Percentiles rank a stretch among this genome's conserved stretches.
phyloP scores from a whole-genome alignment of 2,888 invertebrate genomes.

The Ochropleura plecta region DNA sequence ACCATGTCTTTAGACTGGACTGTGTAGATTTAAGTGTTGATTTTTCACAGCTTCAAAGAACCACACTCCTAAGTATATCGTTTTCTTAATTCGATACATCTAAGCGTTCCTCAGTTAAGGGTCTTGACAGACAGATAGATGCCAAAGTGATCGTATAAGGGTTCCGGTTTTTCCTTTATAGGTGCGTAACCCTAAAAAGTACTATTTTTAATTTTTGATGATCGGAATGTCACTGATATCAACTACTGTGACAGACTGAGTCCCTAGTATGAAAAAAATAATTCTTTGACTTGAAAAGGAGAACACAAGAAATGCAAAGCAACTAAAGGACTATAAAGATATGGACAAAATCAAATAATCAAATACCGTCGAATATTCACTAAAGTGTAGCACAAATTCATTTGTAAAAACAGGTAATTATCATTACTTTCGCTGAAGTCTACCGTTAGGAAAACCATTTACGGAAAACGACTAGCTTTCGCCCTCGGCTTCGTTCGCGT shows the following conservation, averaged over 20 bases:
- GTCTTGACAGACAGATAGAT: too few relatives aligned
- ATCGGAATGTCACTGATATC: neutral
- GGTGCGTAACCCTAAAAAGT: too few relatives aligned
- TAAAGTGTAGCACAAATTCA: neutral
- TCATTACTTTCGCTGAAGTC: neutral
- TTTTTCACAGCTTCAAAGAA: too few relatives aligned
- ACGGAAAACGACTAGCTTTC: too few relatives aligned
- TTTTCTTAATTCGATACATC: too few relatives aligned
- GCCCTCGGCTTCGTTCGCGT: too few relatives aligned
- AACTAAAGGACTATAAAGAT: neutral
- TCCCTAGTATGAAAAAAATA: neutral
- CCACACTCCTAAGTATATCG: too few relatives aligned
- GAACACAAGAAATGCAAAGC: neutral
- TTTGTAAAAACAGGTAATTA: neutral
- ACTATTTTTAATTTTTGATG: neutral
- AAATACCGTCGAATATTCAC: neutral
- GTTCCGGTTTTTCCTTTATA: too few relatives aligned
- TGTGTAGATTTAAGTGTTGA: too few relatives aligned
- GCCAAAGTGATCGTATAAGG: too few relatives aligned
- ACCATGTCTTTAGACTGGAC: too few relatives aligned
- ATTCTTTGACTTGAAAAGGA: neutral
- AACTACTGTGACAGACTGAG: neutral
- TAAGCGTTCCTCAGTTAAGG: too few relatives aligned
- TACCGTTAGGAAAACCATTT: neutral
- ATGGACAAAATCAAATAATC: neutral